These are phyloP conservation scores for Anas platyrhynchos DNA, from an alignment of 2,113 vertebrate species.

Conservation along the genomic window DNA sequence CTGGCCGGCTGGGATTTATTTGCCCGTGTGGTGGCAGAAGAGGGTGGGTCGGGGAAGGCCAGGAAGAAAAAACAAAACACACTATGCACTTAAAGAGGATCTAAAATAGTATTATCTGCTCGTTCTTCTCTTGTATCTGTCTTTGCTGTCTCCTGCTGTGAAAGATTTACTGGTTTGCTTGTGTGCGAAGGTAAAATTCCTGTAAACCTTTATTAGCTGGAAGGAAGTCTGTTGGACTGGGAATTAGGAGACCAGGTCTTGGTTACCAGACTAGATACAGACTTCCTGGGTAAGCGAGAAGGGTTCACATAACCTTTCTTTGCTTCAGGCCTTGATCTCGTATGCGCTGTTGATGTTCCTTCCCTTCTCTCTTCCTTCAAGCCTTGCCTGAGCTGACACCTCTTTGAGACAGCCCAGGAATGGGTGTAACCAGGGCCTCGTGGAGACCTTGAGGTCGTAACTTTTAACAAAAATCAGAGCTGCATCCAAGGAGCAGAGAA, in stretches of 20 bases:
- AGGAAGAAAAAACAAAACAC: neutral
- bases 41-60: neutral
- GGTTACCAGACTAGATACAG: neutral
- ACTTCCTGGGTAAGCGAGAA: neutral
- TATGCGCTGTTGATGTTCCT: neutral
- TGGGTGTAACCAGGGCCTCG: neutral
- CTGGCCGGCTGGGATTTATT: neutral
- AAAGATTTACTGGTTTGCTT: neutral
- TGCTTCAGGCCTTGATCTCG: neutral
- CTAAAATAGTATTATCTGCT: neutral
- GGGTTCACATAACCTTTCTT: neutral
- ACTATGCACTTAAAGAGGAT: neutral
- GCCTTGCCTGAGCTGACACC: neutral
- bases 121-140: neutral
- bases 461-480: neutral
- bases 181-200: neutral
- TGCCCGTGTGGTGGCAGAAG: neutral
- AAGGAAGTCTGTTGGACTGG: neutral
- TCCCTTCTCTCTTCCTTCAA: neutral
- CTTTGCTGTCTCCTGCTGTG: neutral
- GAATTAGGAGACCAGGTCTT: neutral
- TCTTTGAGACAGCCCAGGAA: neutral
- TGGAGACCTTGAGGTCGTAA: neutral
- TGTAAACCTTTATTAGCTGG: conserved; percentile 26
- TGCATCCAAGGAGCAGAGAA: neutral